Evolutionary conservation across 2,888 invertebrate genomes (phyloP).

Genomic region (Pardosa pseudoannulata): DNA sequence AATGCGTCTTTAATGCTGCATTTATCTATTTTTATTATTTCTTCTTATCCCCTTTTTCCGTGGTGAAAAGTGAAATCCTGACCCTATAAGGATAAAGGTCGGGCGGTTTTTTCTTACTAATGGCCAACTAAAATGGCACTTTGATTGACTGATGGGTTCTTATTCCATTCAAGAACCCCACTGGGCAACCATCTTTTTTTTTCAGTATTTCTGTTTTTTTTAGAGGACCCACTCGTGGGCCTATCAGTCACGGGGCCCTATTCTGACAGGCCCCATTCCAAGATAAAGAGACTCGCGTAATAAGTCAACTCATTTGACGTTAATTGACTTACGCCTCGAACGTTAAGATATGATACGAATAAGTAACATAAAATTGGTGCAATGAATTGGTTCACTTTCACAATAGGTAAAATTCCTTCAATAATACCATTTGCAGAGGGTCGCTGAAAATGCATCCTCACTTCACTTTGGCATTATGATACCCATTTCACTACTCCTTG

Average conservation of each 20-base stretch:
- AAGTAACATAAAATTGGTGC: not conserved
- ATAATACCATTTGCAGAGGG: too few species aligned
- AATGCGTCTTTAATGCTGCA: slow-evolving; percentile 14
- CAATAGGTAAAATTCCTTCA: too few species aligned
- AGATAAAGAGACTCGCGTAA: slow-evolving; percentile 29
- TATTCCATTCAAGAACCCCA: slow-evolving; percentile 25
- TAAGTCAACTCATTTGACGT: slow-evolving; percentile 48
- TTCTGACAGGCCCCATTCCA: slow-evolving; percentile 20
- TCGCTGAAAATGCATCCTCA: too few species aligned
- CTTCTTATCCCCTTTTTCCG: not conserved
- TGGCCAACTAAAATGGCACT: slow-evolving; percentile 56
- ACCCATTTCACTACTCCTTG: too few species aligned
- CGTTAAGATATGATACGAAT: not conserved
- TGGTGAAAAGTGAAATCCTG: slow-evolving; percentile 48
- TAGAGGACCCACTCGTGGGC: slow-evolving; percentile 22
- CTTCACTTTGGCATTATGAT: too few species aligned
- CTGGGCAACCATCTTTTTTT: not conserved
- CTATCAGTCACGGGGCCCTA: slow-evolving; percentile 28
- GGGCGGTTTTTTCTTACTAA: slow-evolving; percentile 44
- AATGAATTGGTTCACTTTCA: not conserved
- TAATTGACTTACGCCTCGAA: slow-evolving; percentile 40
- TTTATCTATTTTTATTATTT: slow-evolving; percentile 15
- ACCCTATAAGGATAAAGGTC: slow-evolving; percentile 40
- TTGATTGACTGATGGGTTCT: slow-evolving; percentile 63
- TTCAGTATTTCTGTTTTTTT: slow-evolving; percentile 30